A percentile compares a stretch with the other conserved stretches of the same genome.
Evolutionary conservation across 2,113 vertebrate species (phyloP).

Genomic region (Ochotona curzoniae): DNA sequence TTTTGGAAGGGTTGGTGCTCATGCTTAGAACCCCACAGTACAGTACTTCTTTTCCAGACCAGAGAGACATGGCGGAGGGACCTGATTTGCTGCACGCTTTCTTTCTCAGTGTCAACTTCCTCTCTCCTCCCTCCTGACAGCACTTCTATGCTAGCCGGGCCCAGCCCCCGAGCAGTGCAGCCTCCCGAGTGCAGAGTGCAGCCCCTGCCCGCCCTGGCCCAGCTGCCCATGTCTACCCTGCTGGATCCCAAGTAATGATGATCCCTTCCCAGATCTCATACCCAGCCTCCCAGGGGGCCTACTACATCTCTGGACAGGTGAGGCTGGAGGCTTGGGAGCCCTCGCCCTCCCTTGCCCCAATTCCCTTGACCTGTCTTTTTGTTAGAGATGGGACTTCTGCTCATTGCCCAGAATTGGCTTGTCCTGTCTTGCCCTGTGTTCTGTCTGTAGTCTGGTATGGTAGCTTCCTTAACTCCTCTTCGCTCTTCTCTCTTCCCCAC

Average conservation of each 20-base stretch:
- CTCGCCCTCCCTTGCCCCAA: neutral
- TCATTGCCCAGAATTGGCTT: conserved; percentile 15
- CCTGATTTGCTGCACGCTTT: conserved; percentile 26
- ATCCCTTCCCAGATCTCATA: conserved; percentile 96
- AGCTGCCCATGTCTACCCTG: conserved; percentile 95
- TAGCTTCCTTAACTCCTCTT: conserved; percentile 41
- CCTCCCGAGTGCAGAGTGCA: conserved; percentile 92
- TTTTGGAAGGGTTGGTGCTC: conserved; percentile 15
- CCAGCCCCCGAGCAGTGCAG: conserved; percentile 91
- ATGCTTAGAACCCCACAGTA: neutral
- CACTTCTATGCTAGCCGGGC: conserved; percentile 95
- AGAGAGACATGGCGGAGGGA: neutral
- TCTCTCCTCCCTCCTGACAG: conserved; percentile 85
- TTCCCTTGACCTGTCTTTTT: neutral
- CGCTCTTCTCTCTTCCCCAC: conserved; percentile 23
- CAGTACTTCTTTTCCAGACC: neutral
- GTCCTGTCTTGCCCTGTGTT: conserved; percentile 29
- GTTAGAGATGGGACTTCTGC: conserved; percentile 51
- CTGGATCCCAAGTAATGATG: conserved; percentile 98
- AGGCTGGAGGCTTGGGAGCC: conserved; percentile 71
- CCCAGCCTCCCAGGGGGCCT: conserved; percentile 93
- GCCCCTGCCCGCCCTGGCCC: conserved; percentile 93
- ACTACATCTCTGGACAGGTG: conserved; percentile 97
- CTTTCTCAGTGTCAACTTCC: conserved; percentile 54
- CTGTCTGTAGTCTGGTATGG: conserved; percentile 29